Evolutionary conservation across 2,113 vertebrate genomes (phyloP).

Genomic region (Paradoxurus hermaphroditus): DNA sequence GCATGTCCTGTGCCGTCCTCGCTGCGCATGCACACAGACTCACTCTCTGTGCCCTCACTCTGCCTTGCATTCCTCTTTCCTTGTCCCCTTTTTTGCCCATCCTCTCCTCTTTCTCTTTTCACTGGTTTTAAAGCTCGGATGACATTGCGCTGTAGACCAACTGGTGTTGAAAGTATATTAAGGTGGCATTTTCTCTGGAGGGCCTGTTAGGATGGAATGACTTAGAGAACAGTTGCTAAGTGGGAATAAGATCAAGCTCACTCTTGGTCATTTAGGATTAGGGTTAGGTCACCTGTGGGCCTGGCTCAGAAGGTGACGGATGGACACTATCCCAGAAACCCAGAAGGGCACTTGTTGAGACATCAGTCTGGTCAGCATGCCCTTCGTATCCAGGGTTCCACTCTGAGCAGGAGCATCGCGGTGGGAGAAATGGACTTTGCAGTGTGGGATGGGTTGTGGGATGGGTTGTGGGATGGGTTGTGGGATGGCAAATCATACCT

Average conservation of each 20-base stretch:
- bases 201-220: neutral
- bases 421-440: neutral
- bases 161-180: neutral
- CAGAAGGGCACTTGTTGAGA: neutral
- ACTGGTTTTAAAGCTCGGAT: neutral
- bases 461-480: neutral
- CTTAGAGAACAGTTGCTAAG: neutral
- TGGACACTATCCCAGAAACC: neutral
- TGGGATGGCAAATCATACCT: neutral
- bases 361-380: neutral
- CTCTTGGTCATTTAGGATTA: neutral
- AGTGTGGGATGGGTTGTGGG: too few relatives aligned
- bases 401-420: neutral
- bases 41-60: neutral
- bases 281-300: neutral
- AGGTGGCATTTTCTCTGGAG: neutral
- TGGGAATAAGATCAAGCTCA: neutral
- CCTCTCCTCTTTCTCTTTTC: neutral
- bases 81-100: neutral
- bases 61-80: too few relatives aligned
- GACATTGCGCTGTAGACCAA: neutral
- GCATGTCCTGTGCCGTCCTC: too few relatives aligned
- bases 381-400: fast-evolving
- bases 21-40: neutral
- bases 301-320: neutral